These are phyloP conservation scores for Ceyx melanurus DNA, from an alignment of 2,113 vertebrate genomes.

Conservation along the genomic window DNA sequence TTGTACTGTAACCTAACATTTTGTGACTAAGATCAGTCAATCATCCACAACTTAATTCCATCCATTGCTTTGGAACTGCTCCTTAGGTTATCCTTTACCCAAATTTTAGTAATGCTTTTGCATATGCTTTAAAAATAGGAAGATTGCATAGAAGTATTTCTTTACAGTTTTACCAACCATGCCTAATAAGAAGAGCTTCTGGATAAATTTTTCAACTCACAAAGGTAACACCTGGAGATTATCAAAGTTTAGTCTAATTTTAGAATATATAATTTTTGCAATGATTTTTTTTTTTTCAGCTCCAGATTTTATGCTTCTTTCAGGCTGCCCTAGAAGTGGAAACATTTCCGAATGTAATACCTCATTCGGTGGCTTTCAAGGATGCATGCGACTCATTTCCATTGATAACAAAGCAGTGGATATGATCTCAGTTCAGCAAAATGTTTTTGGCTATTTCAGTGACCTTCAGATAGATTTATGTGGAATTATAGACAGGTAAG, in stretches of 20 bases:
- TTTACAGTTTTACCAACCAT: background rate
- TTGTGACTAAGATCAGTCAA: background rate
- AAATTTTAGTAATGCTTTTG: background rate
- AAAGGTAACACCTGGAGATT: background rate
- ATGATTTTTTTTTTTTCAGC: background rate
- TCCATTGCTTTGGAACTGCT: background rate
- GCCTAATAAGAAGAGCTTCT: background rate
- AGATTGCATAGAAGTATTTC: background rate
- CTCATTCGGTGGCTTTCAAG: slow-evolving; percentile 84
- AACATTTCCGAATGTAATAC: slow-evolving; percentile 78
- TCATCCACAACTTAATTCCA: background rate
- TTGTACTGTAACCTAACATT: background rate
- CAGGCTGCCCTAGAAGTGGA: slow-evolving; percentile 84
- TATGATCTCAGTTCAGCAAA: slow-evolving; percentile 88
- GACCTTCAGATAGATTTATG: slow-evolving; percentile 92
- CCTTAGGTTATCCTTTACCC: background rate
- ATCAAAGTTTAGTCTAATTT: background rate
- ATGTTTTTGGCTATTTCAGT: slow-evolving; percentile 87
- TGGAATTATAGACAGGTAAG: slow-evolving; percentile 92
- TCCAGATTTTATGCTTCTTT: slow-evolving; percentile 34
- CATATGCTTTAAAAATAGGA: background rate
- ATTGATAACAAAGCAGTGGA: slow-evolving; percentile 79
- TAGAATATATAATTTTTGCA: background rate
- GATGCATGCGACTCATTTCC: slow-evolving; percentile 87
- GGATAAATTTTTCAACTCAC: background rate